Percentiles rank a stretch among this genome's conserved stretches.
phyloP scores from a whole-genome alignment of 2,113 vertebrate species.

The Actinemys pallida region DNA sequence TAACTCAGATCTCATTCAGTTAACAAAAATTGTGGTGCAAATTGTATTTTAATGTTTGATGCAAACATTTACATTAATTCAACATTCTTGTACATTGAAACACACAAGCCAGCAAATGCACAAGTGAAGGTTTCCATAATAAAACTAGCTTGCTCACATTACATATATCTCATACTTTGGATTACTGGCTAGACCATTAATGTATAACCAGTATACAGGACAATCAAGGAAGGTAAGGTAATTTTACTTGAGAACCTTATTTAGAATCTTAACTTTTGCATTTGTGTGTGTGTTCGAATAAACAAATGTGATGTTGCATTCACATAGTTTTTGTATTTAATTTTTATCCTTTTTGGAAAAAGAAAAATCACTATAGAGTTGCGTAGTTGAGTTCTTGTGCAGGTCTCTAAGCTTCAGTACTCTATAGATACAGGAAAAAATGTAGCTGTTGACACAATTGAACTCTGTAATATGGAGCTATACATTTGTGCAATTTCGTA shows the following conservation, averaged over 20 bases:
- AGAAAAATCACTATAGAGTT: background rate
- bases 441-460: background rate
- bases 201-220: background rate
- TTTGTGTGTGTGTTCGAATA: background rate
- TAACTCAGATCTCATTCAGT: background rate
- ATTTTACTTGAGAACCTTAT: slow-evolving; percentile 34
- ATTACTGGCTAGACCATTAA: background rate
- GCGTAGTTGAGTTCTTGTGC: background rate
- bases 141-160: background rate
- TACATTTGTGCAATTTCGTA: background rate
- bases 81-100: slow-evolving; percentile 38
- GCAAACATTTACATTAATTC: background rate
- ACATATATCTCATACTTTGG: background rate
- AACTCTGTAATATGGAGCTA: background rate
- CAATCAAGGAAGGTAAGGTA: slow-evolving; percentile 37
- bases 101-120: background rate
- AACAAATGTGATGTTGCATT: background rate
- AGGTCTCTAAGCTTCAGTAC: background rate
- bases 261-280: background rate
- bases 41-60: background rate
- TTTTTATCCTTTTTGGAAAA: background rate
- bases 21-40: fast-evolving
- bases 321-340: background rate
- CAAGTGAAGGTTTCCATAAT: slow-evolving; percentile 8
- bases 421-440: background rate